Percentiles rank a stretch among this genome's conserved stretches.
These are phyloP conservation scores for Cranoglanis bouderius DNA, from an alignment of 2,113 vertebrate species.

Conservation along the genomic window DNA sequence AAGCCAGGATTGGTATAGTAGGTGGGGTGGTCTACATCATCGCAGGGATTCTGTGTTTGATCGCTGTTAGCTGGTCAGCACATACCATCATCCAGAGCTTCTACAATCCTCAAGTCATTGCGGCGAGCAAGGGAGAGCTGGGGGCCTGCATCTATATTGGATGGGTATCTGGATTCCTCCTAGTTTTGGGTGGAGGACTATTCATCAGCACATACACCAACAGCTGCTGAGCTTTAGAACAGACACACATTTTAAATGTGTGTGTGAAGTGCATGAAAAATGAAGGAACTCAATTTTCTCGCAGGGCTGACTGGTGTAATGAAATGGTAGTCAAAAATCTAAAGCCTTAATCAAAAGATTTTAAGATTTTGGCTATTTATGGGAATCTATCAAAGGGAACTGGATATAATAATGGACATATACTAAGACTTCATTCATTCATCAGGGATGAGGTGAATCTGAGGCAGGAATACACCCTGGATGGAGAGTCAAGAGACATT, in stretches of 20 bases:
- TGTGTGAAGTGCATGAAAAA: background rate
- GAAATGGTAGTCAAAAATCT: background rate
- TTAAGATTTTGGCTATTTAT: background rate
- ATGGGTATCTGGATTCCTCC: conserved; percentile 80
- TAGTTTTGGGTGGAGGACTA: conserved; percentile 80
- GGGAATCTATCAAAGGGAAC: background rate
- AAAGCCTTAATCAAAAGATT: background rate
- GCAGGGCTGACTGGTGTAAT: background rate
- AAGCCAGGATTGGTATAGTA: conserved; percentile 63
- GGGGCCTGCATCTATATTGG: conserved; percentile 88
- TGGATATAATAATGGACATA: background rate
- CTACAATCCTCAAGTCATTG: conserved; percentile 77
- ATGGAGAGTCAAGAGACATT: background rate
- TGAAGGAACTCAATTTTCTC: background rate
- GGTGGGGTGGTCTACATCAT: conserved; percentile 74
- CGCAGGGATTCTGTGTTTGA: conserved; percentile 74
- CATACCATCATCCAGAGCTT: conserved; percentile 82
- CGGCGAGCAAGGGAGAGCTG: conserved; percentile 79
- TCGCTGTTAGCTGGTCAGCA: conserved; percentile 84
- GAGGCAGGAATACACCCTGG: background rate
- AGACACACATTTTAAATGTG: background rate
- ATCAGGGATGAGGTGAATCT: background rate
- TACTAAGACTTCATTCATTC: background rate
- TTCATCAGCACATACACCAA: conserved; percentile 73
- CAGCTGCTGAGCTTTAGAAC: conserved; percentile 58